Evolutionary conservation across 1,140 invertebrate genomes (phyloP).

Genomic region (Drosophila suzukii): DNA sequence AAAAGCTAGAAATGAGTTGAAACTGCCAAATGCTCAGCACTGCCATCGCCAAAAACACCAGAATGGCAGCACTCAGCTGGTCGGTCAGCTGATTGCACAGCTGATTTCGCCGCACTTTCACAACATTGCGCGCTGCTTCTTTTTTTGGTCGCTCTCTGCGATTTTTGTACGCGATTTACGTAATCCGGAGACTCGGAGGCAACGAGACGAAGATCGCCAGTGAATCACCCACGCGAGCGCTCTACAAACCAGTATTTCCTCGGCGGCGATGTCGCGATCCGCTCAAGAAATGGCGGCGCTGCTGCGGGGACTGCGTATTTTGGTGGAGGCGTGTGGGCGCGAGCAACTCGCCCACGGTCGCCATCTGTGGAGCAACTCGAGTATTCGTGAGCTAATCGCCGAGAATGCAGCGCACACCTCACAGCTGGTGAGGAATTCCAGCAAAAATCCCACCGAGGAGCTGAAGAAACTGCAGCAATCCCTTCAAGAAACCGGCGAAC

Average conservation of each 20-base stretch:
- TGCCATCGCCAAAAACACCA: not conserved
- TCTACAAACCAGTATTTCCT: slow-evolving; percentile 10
- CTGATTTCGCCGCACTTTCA: slow-evolving; percentile 6
- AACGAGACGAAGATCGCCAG: not conserved
- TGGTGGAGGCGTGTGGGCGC: slow-evolving; percentile 86
- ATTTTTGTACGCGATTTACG: not conserved
- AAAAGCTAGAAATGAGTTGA: not conserved
- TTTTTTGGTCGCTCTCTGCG: not conserved
- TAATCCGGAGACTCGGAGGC: slow-evolving; percentile 11
- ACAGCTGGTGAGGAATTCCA: slow-evolving; percentile 67
- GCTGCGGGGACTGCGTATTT: slow-evolving; percentile 87
- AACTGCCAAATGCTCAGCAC: not conserved
- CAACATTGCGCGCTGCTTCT: slow-evolving; percentile 6
- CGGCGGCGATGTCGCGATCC: slow-evolving; percentile 60
- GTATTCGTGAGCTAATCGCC: slow-evolving; percentile 85
- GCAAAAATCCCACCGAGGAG: slow-evolving; percentile 62
- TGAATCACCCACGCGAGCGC: slow-evolving; percentile 13
- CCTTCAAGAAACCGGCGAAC: slow-evolving; percentile 66
- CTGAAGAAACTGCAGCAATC: slow-evolving; percentile 54
- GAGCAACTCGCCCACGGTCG: slow-evolving; percentile 86
- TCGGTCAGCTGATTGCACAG: not conserved
- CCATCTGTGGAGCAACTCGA: slow-evolving; percentile 88
- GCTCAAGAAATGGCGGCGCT: slow-evolving; percentile 87
- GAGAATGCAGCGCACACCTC: slow-evolving; percentile 75
- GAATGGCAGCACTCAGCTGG: not conserved